Evolutionary conservation across 2,888 invertebrate genomes (phyloP).

Genomic region (Drosophila hamatofila): DNA sequence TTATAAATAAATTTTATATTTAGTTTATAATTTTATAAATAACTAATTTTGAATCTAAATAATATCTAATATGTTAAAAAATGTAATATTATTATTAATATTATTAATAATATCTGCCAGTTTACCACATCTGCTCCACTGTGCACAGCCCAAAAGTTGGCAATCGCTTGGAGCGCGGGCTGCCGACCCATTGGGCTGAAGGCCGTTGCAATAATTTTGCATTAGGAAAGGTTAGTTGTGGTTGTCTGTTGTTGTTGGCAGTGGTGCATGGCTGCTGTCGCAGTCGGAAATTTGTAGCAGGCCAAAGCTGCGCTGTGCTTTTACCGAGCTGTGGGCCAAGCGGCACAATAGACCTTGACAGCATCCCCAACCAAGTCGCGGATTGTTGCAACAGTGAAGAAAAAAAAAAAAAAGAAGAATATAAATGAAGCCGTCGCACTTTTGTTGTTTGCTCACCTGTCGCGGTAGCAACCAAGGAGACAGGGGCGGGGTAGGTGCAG

Average conservation of each 20-base stretch:
- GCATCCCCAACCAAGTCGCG: slow-evolving; percentile 36
- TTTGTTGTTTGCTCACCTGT: slow-evolving; percentile 48
- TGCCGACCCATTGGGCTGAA: slow-evolving; percentile 48
- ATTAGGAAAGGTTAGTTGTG: slow-evolving; percentile 75
- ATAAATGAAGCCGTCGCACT: slow-evolving; percentile 45
- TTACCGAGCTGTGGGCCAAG: slow-evolving; percentile 54
- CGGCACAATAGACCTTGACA: slow-evolving; percentile 55
- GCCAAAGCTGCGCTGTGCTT: slow-evolving; percentile 70
- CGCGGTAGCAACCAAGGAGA: slow-evolving; percentile 21
- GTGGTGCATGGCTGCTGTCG: slow-evolving; percentile 20
- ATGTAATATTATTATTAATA: too few relatives aligned
- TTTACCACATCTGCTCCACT: neutral
- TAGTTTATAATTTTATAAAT: neutral
- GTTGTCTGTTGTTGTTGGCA: slow-evolving; percentile 29
- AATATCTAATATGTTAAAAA: too few relatives aligned
- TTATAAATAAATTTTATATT: too few relatives aligned
- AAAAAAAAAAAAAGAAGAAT: slow-evolving; percentile 23
- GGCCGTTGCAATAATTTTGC: slow-evolving; percentile 69
- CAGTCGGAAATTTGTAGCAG: slow-evolving; percentile 38
- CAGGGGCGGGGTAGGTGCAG: neutral
- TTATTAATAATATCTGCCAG: too few relatives aligned
- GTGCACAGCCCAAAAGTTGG: slow-evolving; percentile 1
- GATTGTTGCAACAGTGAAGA: slow-evolving; percentile 42
- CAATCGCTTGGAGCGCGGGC: neutral
- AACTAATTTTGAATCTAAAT: too few relatives aligned